phyloP scores from a whole-genome alignment of 2,797 vertebrate species.

The Margarornis squamiger region DNA sequence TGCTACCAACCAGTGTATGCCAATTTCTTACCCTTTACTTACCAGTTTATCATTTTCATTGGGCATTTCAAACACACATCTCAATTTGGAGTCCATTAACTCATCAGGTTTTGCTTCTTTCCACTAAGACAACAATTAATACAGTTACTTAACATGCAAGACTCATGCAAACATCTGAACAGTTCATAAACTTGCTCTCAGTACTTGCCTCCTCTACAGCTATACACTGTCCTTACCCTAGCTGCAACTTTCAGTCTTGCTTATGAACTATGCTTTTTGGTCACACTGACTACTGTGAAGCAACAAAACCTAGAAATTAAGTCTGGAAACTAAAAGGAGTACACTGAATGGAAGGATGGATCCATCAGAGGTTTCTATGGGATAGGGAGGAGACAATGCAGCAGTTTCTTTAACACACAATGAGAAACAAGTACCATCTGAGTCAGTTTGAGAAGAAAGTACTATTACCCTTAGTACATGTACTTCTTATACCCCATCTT shows the following conservation, averaged over 20 bases:
- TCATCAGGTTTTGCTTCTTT: constrained; percentile 98
- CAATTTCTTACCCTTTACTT: constrained; percentile 71
- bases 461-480: not conserved
- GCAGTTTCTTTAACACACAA: not conserved
- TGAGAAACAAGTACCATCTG: not conserved
- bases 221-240: not conserved
- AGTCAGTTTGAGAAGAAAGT: not conserved
- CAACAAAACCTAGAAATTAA: not conserved
- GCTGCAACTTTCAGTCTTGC: not conserved
- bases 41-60: constrained; percentile 97
- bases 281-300: not conserved
- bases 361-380: not conserved
- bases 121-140: constrained; percentile 85
- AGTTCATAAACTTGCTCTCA: not conserved
- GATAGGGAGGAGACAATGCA: not conserved
- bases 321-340: not conserved
- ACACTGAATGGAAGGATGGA: not conserved
- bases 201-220: not conserved
- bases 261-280: not conserved
- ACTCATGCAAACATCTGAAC: not conserved
- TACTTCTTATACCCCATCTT: not conserved
- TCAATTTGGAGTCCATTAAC: constrained; percentile 99
- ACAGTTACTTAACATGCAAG: not conserved
- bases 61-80: constrained; percentile 98
- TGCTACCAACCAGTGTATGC: not conserved